phyloP scores from a whole-genome alignment of 2,797 vertebrate genomes.

The Chloroceryle amazona region DNA sequence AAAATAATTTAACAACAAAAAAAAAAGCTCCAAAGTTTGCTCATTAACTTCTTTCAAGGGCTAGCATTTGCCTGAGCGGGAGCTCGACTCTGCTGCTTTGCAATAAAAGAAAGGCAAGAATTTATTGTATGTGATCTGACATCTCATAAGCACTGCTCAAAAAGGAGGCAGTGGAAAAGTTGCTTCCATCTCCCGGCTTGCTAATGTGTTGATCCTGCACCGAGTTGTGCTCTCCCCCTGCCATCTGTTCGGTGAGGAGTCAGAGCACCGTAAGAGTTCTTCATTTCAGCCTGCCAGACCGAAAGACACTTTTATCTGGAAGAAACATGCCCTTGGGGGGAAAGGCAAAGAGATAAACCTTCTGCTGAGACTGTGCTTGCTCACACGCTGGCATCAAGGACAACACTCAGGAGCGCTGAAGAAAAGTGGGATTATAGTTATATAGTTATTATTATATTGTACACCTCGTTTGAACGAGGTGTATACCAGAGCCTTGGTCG shows the following conservation, averaged over 20 bases:
- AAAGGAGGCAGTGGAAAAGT: background rate
- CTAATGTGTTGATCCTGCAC: background rate
- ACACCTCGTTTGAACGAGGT: background rate
- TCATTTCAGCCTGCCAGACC: conserved; percentile 1
- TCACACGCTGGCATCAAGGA: background rate
- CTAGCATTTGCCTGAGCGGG: background rate
- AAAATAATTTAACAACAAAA: background rate
- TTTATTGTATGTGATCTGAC: background rate
- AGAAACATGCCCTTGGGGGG: background rate
- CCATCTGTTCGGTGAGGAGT: background rate
- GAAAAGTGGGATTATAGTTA: background rate
- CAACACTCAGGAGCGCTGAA: background rate
- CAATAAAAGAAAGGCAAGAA: background rate
- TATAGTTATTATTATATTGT: too few relatives aligned
- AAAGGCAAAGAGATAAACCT: background rate
- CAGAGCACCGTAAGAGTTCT: background rate
- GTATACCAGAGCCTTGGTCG: background rate
- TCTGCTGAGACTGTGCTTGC: conserved; percentile 7
- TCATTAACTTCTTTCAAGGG: background rate
- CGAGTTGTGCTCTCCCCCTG: background rate
- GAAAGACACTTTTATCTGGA: conserved; percentile 12
- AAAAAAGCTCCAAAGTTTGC: background rate
- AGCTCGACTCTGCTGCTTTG: background rate
- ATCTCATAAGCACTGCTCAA: background rate
- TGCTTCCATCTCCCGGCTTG: background rate